These are phyloP conservation scores for Rhamnusium bicolor DNA, from an alignment of 2,888 invertebrate genomes.

Conservation along the genomic window DNA sequence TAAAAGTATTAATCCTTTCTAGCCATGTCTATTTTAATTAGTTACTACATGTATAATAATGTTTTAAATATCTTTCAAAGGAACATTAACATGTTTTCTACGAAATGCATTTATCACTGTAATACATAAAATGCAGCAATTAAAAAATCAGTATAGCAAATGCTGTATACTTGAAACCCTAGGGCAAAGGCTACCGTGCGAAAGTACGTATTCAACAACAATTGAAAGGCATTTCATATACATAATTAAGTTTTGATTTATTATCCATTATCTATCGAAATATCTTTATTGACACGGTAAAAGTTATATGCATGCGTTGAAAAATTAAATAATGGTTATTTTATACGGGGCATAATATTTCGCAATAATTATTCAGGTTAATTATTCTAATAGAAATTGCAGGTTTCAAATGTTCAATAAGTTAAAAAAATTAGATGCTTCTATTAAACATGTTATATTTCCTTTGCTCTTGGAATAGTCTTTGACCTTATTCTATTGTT, in stretches of 20 bases:
- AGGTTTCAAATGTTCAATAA: background rate
- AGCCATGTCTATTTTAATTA: background rate
- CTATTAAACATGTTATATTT: background rate
- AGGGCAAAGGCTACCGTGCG: conserved; percentile 51
- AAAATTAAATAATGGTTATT: conserved; percentile 32
- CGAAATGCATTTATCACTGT: conserved; percentile 4
- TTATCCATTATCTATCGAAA: conserved; percentile 47
- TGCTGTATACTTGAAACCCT: conserved; percentile 13
- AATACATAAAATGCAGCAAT: background rate
- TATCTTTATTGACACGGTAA: conserved; percentile 47
- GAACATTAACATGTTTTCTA: background rate
- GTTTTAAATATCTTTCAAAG: background rate
- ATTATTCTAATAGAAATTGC: conserved; percentile 13
- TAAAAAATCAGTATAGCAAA: background rate
- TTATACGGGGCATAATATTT: conserved; percentile 33
- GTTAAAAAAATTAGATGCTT: background rate
- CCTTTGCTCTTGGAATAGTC: background rate
- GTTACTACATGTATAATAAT: background rate
- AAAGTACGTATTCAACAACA: conserved; percentile 45
- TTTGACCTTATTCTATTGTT: background rate
- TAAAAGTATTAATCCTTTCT: background rate
- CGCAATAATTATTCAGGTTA: conserved; percentile 29
- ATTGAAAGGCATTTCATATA: conserved; percentile 48
- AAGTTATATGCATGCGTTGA: conserved; percentile 37
- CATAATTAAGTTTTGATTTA: conserved; percentile 56